These are phyloP conservation scores for Eristalinus sepulchralis DNA, from an alignment of 2,888 invertebrate species.

Conservation along the genomic window DNA sequence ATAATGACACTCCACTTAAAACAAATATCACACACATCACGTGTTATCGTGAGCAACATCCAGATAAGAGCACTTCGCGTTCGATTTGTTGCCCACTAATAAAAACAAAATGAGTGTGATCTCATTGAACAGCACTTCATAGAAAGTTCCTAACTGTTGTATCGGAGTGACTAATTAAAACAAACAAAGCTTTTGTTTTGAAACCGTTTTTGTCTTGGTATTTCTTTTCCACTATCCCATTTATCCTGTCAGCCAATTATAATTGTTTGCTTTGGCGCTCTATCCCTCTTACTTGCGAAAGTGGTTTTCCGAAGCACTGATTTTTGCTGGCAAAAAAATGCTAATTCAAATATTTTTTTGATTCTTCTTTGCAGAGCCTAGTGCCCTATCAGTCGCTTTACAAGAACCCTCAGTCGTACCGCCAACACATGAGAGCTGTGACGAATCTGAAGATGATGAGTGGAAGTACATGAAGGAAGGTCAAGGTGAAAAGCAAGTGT, in stretches of 20 bases:
- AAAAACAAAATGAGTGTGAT: constrained; percentile 20
- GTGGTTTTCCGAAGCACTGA: background rate
- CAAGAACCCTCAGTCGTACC: constrained; percentile 58
- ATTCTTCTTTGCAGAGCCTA: constrained; percentile 37
- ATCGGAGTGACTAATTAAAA: background rate
- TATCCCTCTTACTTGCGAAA: background rate
- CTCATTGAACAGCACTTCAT: constrained; percentile 7
- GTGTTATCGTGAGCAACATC: constrained; percentile 13
- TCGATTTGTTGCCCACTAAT: background rate
- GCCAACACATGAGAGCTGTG: constrained; percentile 63
- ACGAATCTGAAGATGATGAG: constrained; percentile 86
- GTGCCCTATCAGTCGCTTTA: constrained; percentile 26
- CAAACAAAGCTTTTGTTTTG: background rate
- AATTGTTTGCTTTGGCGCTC: background rate
- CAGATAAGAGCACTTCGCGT: constrained; percentile 13
- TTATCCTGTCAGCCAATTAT: background rate
- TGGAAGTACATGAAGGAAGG: constrained; percentile 91
- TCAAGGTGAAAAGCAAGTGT: constrained; percentile 80
- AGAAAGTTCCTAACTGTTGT: background rate
- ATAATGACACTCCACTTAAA: background rate
- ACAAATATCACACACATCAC: background rate
- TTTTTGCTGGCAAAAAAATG: background rate
- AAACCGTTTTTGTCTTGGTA: background rate
- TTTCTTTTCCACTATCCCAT: background rate
- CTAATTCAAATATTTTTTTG: background rate